Percentiles rank a stretch among this genome's conserved stretches.
Evolutionary conservation across 2,888 invertebrate species (phyloP).

Genomic region (Amiota minor): DNA sequence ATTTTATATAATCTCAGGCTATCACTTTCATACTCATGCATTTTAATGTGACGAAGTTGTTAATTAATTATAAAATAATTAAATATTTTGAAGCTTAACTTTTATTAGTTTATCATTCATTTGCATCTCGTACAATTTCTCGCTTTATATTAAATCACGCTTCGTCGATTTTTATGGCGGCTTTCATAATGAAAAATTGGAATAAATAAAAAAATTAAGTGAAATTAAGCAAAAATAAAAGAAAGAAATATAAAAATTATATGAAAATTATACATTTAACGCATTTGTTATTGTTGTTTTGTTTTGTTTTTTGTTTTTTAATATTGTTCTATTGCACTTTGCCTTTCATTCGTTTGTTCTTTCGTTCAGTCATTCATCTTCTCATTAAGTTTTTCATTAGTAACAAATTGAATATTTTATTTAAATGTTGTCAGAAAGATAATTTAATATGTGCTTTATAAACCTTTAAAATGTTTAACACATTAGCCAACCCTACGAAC

Average conservation of each 20-base stretch:
- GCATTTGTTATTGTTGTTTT: conserved; percentile 4
- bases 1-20: neutral
- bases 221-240: neutral
- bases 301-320: neutral
- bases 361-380: neutral
- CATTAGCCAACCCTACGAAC: no score
- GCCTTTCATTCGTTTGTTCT: neutral
- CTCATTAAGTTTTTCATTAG: conserved; percentile 14
- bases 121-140: conserved; percentile 54
- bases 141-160: conserved; percentile 17
- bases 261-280: conserved; percentile 6
- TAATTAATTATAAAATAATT: conserved; percentile 58
- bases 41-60: conserved; percentile 26
- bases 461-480: neutral
- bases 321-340: neutral
- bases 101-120: conserved; percentile 60
- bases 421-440: neutral
- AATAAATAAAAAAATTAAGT: no score
- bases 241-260: neutral
- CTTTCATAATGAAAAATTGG: neutral
- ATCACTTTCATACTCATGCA: neutral
- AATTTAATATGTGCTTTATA: neutral
- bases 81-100: conserved; percentile 57
- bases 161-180: conserved; percentile 20
- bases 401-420: neutral